Evolutionary conservation across 1,140 invertebrate genomes (phyloP).

Genomic region (Goniozus legneri): DNA sequence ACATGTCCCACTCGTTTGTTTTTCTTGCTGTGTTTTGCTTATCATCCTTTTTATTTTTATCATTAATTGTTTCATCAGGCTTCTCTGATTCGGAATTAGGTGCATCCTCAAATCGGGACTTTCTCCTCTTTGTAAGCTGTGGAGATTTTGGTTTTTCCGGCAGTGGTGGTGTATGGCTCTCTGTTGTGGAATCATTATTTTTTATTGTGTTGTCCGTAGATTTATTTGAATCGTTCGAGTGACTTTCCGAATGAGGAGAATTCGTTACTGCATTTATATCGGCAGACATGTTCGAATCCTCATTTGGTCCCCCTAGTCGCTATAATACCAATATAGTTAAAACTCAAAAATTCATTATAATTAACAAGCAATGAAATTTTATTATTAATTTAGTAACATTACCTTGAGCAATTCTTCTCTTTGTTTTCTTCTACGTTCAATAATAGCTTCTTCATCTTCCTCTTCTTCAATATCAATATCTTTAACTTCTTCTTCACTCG

Average conservation of each 20-base stretch:
- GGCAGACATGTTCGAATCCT: constrained; percentile 59
- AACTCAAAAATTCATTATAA: not conserved
- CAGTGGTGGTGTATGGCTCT: constrained; percentile 50
- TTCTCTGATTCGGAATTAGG: constrained; percentile 28
- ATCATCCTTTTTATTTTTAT: constrained; percentile 41
- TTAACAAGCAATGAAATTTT: not conserved
- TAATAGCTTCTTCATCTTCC: constrained; percentile 92
- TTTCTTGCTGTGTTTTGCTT: constrained; percentile 48
- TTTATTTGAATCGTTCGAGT: constrained; percentile 37
- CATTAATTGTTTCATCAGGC: constrained; percentile 38
- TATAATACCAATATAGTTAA: constrained; percentile 18
- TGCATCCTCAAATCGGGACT: constrained; percentile 45
- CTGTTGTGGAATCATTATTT: constrained; percentile 45
- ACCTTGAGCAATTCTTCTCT: constrained; percentile 86
- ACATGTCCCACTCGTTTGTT: constrained; percentile 77
- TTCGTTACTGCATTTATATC: constrained; percentile 34
- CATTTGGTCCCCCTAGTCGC: constrained; percentile 61
- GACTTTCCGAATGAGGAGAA: constrained; percentile 38
- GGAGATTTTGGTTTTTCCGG: constrained; percentile 39
- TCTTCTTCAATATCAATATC: constrained; percentile 83
- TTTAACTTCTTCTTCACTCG: constrained; percentile 64
- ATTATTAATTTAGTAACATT: constrained; percentile 9
- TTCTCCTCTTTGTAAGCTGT: constrained; percentile 35
- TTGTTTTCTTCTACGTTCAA: constrained; percentile 84
- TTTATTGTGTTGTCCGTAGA: constrained; percentile 37